phyloP scores from a whole-genome alignment of 2,888 invertebrate species.

The Hanleya hanleyi region DNA sequence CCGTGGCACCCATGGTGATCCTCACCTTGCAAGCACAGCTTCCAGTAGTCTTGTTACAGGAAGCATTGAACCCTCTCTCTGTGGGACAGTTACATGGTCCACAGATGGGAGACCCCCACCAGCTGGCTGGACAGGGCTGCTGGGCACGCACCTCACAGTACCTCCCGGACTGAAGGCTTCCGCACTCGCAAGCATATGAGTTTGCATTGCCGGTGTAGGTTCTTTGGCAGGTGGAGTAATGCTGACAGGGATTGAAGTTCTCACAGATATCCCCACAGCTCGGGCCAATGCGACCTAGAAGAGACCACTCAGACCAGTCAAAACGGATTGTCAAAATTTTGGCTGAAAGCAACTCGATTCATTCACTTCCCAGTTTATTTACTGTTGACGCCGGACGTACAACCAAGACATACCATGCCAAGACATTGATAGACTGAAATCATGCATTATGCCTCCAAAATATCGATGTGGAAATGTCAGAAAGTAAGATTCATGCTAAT shows the following conservation, averaged over 20 bases:
- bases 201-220: constrained; percentile 57
- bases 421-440: too few relatives aligned
- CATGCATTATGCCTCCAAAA: too few relatives aligned
- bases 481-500: too few relatives aligned
- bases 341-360: too few relatives aligned
- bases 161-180: constrained; percentile 78
- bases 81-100: constrained; percentile 94
- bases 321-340: too few relatives aligned
- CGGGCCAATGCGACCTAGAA: constrained; percentile 73
- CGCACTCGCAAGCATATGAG: constrained; percentile 89
- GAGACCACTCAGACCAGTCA: too few relatives aligned
- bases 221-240: constrained; percentile 81
- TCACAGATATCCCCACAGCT: constrained; percentile 87
- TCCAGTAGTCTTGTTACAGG: constrained; percentile 91
- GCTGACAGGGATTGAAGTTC: constrained; percentile 83
- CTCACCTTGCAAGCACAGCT: constrained; percentile 90
- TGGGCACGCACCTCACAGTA: constrained; percentile 73
- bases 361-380: too few relatives aligned
- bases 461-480: too few relatives aligned
- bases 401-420: too few relatives aligned
- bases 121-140: constrained; percentile 86
- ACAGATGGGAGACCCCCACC: constrained; percentile 96
- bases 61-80: constrained; percentile 89
- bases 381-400: too few relatives aligned
- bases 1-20: too few relatives aligned